phyloP scores from a whole-genome alignment of 1,140 invertebrate species.

The Drosophila erecta region DNA sequence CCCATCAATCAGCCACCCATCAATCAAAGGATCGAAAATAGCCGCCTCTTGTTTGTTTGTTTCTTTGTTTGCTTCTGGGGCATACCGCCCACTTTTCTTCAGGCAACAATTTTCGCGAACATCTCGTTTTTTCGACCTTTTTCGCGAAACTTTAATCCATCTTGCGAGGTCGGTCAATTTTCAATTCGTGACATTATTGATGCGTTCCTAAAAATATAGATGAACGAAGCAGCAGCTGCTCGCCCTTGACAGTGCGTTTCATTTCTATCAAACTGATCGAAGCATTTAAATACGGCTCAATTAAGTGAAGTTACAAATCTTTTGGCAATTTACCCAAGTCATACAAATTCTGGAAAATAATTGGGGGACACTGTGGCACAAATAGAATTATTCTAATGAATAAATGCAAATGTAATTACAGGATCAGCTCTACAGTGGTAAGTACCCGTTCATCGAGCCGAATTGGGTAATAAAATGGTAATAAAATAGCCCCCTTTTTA shows the following conservation, averaged over 20 bases:
- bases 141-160: conserved; percentile 33
- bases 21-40: conserved; percentile 33
- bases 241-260: background rate
- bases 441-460: conserved; percentile 37
- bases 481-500: conserved; percentile 30
- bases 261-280: background rate
- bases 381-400: too few relatives aligned
- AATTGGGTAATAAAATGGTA: conserved; percentile 55
- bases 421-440: background rate
- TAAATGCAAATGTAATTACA: background rate
- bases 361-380: too few relatives aligned
- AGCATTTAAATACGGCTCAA: too few relatives aligned
- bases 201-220: conserved; percentile 11
- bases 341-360: background rate
- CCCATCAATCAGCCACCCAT: conserved; percentile 32
- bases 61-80: background rate
- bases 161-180: conserved; percentile 41
- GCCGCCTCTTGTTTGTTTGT: background rate
- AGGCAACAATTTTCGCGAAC: conserved; percentile 11
- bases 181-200: conserved; percentile 16
- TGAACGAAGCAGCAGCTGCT: too few relatives aligned
- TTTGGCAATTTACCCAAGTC: too few relatives aligned
- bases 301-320: too few relatives aligned
- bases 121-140: background rate
- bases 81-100: too few relatives aligned